Evolutionary conservation across 2,797 vertebrate species (phyloP), one percentile per base, ranked within the genome.

Genomic region (Pangasius krempfi): DNA sequence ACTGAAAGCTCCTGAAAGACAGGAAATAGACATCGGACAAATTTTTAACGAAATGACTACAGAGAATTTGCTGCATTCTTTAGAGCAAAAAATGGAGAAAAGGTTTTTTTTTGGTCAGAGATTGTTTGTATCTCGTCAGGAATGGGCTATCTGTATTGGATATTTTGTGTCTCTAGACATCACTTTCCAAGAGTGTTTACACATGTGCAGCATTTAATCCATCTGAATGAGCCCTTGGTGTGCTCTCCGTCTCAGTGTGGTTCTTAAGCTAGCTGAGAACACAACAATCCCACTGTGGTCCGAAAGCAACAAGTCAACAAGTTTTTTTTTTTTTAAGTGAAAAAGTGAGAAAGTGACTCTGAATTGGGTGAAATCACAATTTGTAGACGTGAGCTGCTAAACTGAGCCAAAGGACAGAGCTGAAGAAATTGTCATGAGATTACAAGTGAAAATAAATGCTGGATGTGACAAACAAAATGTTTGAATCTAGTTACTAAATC

Each of bases 41-140:
- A 6, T 44, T 7, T 44, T 44, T 44, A 44, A 44, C 44, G 44
- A 44, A 44, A 44, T 44, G 44, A 44, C 44, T 44, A 44, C 44
- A 44, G 7, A 62, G 60, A 27, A 62, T 27, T 62, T 62, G 20
- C 58, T 64, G 25, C 8, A 10, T 10, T 64, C 62, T 64, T 27
- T 64, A n/a, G 62, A n/a, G 9, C 8, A 58, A 58, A 20, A 25
- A 62, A 6, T 0, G 1, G 1, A 1, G 2, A 0, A 30, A 12
- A 30, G 0, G 44, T 0, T 33, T 40, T 40, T 72, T 73, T 25
- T 44, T 25, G 20, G 4, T 73, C 37, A 44, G 20, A 73, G 64
- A 66, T 30, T 14, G n/a, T 66, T 73, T 73, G 72, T 47, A 16
- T 30, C 50, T 30, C 25, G 16, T 12, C 40, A 25, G 12, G 6